Evolutionary conservation across 2,797 vertebrate species (phyloP), one percentile per base, ranked within the genome.

Genomic region (Galagoides demidoff): DNA sequence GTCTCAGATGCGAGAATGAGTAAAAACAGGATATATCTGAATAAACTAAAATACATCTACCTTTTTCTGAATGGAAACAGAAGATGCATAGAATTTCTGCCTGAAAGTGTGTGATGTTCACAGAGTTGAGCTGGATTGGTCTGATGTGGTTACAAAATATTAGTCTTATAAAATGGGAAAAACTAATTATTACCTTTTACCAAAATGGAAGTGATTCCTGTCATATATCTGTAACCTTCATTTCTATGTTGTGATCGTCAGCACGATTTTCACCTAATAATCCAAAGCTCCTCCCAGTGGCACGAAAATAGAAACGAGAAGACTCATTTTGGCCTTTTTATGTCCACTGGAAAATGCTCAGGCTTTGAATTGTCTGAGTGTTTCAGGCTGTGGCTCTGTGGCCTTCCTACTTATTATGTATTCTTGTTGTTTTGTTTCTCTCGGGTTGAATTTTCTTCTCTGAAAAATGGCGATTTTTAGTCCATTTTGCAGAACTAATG

Each of bases 21-120:
- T 2, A 64, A 79, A 29, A 49, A 31, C 34, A 34, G 13, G 17
- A 9, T 68, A 19, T 0, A 31, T 37, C 59, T 71, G 45, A 61
- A 1, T 78, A 45, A 71, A 19, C 37, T 59, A 0, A 19, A 55
- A 23, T 3, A 0, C 23, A 4, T 11, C 59, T 81, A 0, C 66
- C 45, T 70, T 45, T 57, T 43, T 57, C 16, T 55, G 64, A 49
- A 17, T 1, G 29, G n/a, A 27, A 78, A 27, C 52, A 20, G 79
- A 57, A 76, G 20, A 43, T 34, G 20, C 17, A 29, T 16, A 34
- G 71, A 55, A 25, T 45, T 20, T 68, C 0, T 86, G 61, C 22
- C 27, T 29, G 27, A n/a, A 29, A 19, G 23, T 61, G 74, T 37
- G 31, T 66, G 0, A 20, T 34, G 25, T 10, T 85, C 29, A 22